phyloP scores from a whole-genome alignment of 2,888 invertebrate genomes.

The Netelia fuscicornis region DNA sequence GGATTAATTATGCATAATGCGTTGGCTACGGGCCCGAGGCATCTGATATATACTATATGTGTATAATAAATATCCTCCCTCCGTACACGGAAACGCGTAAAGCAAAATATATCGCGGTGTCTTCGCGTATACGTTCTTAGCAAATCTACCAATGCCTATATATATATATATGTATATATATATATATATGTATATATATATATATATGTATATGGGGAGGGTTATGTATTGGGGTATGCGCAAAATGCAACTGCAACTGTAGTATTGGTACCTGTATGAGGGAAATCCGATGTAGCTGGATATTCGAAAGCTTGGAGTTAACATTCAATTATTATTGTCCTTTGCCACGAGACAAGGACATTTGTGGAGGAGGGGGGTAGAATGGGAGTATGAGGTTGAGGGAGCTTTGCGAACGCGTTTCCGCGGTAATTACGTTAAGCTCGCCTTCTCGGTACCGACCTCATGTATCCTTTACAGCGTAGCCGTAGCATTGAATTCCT shows the following conservation, averaged over 20 bases:
- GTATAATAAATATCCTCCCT: background rate
- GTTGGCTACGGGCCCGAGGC: constrained; percentile 57
- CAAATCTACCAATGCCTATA: background rate
- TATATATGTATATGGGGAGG: background rate
- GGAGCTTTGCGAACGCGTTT: constrained; percentile 66
- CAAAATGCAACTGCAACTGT: background rate
- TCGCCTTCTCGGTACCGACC: constrained; percentile 59
- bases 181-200: background rate
- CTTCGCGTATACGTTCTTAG: background rate
- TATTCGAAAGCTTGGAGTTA: constrained; percentile 57
- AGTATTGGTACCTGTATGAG: background rate
- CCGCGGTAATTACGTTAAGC: constrained; percentile 77
- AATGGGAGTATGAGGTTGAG: background rate
- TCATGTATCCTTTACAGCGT: constrained; percentile 68
- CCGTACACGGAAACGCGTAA: constrained; percentile 31
- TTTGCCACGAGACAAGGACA: constrained; percentile 71
- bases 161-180: background rate
- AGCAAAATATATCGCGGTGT: background rate
- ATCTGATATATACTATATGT: constrained; percentile 29
- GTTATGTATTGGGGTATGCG: too few species aligned
- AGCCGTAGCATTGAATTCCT: constrained; percentile 72
- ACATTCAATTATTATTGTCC: constrained; percentile 79
- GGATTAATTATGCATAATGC: constrained; percentile 81
- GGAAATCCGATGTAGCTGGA: background rate
- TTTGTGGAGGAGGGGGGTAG: constrained; percentile 47